Evolutionary conservation across 1,140 invertebrate species (phyloP), one percentile per base, ranked within the genome.

Genomic region (Steinernema feltiae): DNA sequence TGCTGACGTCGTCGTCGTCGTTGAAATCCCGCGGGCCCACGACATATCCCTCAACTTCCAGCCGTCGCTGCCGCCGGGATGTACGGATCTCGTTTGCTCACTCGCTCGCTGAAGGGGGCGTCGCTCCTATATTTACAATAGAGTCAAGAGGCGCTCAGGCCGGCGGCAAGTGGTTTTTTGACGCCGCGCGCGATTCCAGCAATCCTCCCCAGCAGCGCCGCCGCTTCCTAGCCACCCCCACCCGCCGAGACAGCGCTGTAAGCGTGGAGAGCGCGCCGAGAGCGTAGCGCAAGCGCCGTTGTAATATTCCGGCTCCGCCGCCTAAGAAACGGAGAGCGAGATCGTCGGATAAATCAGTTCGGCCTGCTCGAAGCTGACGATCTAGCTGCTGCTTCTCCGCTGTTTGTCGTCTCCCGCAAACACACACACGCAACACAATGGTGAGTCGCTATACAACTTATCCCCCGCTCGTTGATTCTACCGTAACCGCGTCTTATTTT

Each of bases 41-140:
- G n/a, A n/a, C n/a, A n/a, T n/a, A n/a, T n/a, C n/a, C n/a, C n/a
- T n/a, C n/a, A n/a, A n/a, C n/a, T n/a, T n/a, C n/a, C n/a, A n/a
- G 41, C 41, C 41, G 41, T n/a, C 41, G 41, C 41, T n/a, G 41
- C 7, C 41, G 41, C n/a, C 41, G 41, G 7, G 7, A 12, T n/a
- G 41, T 12, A n/a, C 41, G 53, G 15, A 63, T 63, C 24, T 63
- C 53, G 12, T 27, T 41, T 18, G 35, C 35, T 18, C 24, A 21
- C 53, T 27, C 24, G 53, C n/a, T n/a, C 53, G 53, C 53, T 63
- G 12, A 63, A 63, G 53, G 53, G 53, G 53, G 53, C 53, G 53
- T 63, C 53, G n/a, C 53, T 63, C 53, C 53, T 63, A 63, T 63
- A 63, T 63, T 63, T 63, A 63, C 53, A 63, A 63, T 63, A 63